phyloP scores from a whole-genome alignment of 2,113 vertebrate species.

The Struthio camelus region DNA sequence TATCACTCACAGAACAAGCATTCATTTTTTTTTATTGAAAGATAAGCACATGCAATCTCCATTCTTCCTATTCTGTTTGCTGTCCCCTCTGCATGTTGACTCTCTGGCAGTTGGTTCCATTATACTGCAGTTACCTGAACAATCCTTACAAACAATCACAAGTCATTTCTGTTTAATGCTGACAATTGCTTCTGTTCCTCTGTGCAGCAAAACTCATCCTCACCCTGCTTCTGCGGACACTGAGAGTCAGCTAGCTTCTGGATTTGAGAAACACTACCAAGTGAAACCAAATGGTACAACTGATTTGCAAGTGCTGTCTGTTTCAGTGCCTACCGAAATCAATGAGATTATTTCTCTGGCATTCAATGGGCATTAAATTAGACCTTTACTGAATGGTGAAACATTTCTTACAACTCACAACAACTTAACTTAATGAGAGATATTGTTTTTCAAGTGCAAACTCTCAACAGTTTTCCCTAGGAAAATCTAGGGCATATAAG shows the following conservation, averaged over 20 bases:
- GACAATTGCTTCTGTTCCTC: background rate
- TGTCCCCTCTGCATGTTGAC: background rate
- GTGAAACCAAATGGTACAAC: background rate
- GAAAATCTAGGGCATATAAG: background rate
- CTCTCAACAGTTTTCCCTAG: slow-evolving; percentile 21
- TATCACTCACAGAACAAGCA: background rate
- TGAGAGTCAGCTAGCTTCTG: background rate
- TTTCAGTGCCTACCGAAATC: background rate
- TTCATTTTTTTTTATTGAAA: background rate
- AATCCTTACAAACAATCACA: background rate
- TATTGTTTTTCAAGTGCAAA: slow-evolving; percentile 23
- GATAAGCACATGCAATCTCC: background rate
- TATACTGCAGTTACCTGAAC: background rate
- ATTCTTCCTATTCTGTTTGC: background rate
- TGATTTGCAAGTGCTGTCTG: background rate
- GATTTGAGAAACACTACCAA: background rate
- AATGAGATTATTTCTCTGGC: background rate
- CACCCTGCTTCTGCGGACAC: background rate
- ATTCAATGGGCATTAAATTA: slow-evolving; percentile 1
- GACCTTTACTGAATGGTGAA: background rate
- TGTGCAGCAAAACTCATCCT: background rate
- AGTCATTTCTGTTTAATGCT: background rate
- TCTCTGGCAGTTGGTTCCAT: background rate
- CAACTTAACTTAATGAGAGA: slow-evolving; percentile 11
- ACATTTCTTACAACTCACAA: background rate